Conservation (phyloP, 2,888 invertebrate genomes). For the Thymelicus acteon region DNA sequence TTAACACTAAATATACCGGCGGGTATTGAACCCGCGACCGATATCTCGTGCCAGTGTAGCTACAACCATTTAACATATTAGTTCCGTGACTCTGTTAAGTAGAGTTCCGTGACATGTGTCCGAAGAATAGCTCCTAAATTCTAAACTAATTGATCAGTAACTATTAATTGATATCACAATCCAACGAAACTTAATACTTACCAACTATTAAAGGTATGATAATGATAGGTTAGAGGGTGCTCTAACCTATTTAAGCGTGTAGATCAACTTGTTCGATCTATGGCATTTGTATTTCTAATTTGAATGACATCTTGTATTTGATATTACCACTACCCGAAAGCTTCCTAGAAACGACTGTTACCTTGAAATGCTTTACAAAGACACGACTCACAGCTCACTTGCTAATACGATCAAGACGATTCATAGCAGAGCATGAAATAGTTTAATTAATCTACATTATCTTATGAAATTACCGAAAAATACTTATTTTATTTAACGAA, state of each 20-base stretch:
- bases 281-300: background rate
- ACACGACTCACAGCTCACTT: too few relatives aligned
- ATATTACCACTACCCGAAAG: background rate
- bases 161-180: too few relatives aligned
- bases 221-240: too few relatives aligned
- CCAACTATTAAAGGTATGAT: too few relatives aligned
- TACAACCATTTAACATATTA: slow-evolving; percentile 21
- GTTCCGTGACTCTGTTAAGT: background rate
- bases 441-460: too few relatives aligned
- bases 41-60: slow-evolving; percentile 40
- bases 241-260: too few relatives aligned
- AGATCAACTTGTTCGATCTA: background rate
- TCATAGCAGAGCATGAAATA: too few relatives aligned
- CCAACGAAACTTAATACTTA: too few relatives aligned
- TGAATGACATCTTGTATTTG: background rate
- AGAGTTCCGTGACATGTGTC: background rate
- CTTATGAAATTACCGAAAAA: too few relatives aligned
- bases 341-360: background rate
- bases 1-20: slow-evolving; percentile 63
- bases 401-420: too few relatives aligned
- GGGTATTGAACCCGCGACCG: slow-evolving; percentile 54
- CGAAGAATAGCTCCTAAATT: background rate
- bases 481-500: too few relatives aligned
- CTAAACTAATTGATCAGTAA: background rate
- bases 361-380: too few relatives aligned